Base-by-base conservation (phyloP, 2,113 vertebrate genomes). In the Seriola quinqueradiata region DNA sequence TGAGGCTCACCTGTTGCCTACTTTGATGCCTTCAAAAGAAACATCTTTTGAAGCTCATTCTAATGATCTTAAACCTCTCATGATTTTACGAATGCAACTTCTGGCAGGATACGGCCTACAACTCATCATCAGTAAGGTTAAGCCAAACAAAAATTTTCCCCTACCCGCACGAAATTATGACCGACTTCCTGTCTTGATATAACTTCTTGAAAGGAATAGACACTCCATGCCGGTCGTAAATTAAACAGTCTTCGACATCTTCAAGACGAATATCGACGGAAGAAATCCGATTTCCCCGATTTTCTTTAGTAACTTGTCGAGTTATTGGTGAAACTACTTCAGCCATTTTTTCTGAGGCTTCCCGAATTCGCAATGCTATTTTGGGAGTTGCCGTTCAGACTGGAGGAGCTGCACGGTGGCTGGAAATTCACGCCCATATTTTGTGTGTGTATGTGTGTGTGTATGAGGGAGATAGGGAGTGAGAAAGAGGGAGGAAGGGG, bases 91-190 rank as follows among this genome's bases (percentile, higher is more conserved):
- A 23, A 8, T 23, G 9, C n/a, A 63, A 23, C 64, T n/a, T 54
- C 25, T 28, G 34, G 59, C 60, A 66, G 38, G 17, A 10, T 4
- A 10, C 2, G 50, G 11, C 34, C 46, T 52, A 8, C 21, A 60
- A 69, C 5, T 74, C 19, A 66, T 52, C 19, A 66, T 46, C 46
- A 68, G 40, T 38, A 67, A 71, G 21, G 38, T 50, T 6, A 38
- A 68, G 19, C 21, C 63, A 79, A 58, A 79, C 54, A 68, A 77
- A 23, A 42, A 46, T 7, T 14, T 69, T 9, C 14, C 70, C 96
- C 95, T 95, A 99, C 97, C 97, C 97, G 93, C 72, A 99, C 96
- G 70, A 99, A 63, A 98, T 82, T 59, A 99, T 91, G 75, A 99
- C 90, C 0, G 97, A 92, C 83, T 95, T 97, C 65, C 91, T 95